Conservation (phyloP, 2,888 invertebrate genomes). For the Yponomeuta malinellus region DNA sequence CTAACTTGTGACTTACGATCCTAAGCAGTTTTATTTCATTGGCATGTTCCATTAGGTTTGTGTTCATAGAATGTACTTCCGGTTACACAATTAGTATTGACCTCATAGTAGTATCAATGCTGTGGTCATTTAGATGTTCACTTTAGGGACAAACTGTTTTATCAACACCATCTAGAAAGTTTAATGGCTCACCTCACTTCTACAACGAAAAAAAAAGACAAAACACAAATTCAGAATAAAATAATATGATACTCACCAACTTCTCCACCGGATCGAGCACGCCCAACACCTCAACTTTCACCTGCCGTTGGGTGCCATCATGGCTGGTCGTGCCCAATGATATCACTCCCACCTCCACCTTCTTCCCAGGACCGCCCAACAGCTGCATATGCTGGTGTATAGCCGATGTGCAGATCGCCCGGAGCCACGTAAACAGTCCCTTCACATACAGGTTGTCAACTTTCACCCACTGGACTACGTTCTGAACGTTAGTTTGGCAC, state of each 20-base stretch:
- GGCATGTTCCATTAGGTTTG: too few relatives aligned
- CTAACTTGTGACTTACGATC: too few relatives aligned
- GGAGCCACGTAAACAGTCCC: constrained; percentile 77
- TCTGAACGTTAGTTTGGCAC: constrained; percentile 92
- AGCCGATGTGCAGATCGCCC: constrained; percentile 87
- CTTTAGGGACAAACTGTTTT: too few relatives aligned
- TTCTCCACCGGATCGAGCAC: constrained; percentile 85
- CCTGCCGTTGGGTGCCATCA: constrained; percentile 83
- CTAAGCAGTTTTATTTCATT: too few relatives aligned
- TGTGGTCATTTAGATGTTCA: too few relatives aligned
- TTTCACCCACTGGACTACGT: constrained; percentile 92
- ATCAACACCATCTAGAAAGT: too few relatives aligned
- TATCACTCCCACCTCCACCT: constrained; percentile 89
- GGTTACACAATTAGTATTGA: too few relatives aligned
- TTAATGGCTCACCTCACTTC: too few relatives aligned
- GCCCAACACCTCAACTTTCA: constrained; percentile 92
- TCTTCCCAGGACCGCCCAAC: constrained; percentile 82
- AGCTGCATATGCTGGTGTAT: constrained; percentile 84
- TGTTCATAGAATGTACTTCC: too few relatives aligned
- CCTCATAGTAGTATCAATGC: too few relatives aligned
- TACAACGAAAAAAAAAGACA: too few relatives aligned
- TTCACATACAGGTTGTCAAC: constrained; percentile 76
- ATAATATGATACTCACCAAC: constrained; percentile 45
- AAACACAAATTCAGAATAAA: too few relatives aligned
- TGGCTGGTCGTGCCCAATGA: constrained; percentile 91